Conservation (phyloP, 2,888 invertebrate genomes). For the Ramazzottius varieornatus region DNA sequence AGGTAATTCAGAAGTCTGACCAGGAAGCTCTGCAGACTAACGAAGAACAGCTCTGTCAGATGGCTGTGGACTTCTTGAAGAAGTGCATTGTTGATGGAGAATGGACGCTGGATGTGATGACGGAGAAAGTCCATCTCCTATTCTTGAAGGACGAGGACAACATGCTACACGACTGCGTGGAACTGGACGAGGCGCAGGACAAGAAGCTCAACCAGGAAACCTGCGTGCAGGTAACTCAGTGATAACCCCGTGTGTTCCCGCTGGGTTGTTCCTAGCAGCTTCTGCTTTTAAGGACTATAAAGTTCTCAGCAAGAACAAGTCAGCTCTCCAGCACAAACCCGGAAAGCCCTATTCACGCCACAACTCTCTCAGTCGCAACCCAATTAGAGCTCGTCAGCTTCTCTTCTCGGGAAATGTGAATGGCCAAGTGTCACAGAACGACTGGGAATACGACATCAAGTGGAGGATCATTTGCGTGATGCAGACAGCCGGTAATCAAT, state of each 20-base stretch:
- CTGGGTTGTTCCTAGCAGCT: no score
- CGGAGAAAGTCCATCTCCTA: constrained; percentile 35
- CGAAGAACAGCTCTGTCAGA: constrained; percentile 32
- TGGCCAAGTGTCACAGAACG: background rate
- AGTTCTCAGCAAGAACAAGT: background rate
- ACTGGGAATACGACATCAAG: constrained; percentile 12
- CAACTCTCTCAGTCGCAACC: background rate
- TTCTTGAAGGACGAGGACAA: constrained; percentile 43
- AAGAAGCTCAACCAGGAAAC: constrained; percentile 44
- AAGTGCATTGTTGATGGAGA: constrained; percentile 20
- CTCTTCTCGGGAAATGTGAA: background rate
- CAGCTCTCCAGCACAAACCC: background rate
- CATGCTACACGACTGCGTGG: constrained; percentile 48
- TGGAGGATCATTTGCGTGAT: constrained; percentile 14
- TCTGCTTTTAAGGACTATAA: background rate
- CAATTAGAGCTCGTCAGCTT: background rate
- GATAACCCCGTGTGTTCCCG: no score
- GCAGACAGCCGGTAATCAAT: constrained; percentile 13
- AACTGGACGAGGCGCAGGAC: constrained; percentile 41
- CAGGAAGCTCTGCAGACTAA: constrained; percentile 17
- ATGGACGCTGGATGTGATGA: background rate
- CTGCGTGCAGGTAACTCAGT: background rate
- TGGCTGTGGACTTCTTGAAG: constrained; percentile 37
- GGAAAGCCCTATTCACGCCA: background rate
- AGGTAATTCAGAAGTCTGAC: background rate